Conservation (phyloP, 2,888 invertebrate species). For the Polyommatus iphigenia region DNA sequence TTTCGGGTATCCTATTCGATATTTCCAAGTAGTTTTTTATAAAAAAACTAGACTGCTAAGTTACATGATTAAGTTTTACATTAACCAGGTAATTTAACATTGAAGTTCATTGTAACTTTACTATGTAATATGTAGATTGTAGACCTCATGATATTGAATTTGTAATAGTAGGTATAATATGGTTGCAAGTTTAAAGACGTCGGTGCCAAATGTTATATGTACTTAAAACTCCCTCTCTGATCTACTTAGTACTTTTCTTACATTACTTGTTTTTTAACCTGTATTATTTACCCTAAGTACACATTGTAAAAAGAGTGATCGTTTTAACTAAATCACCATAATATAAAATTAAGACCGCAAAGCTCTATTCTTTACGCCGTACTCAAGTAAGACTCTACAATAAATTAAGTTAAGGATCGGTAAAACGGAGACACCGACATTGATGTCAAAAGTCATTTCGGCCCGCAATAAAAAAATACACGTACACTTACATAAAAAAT, state of each 20-base stretch:
- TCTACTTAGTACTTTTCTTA: too few species aligned
- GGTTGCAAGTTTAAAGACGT: too few species aligned
- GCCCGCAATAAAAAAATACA: conserved; percentile 29
- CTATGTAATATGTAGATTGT: too few species aligned
- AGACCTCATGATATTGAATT: neutral
- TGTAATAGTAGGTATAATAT: neutral
- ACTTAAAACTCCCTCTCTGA: too few species aligned
- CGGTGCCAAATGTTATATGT: neutral
- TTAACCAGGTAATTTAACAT: too few species aligned
- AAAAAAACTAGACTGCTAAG: neutral
- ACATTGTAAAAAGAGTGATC: neutral
- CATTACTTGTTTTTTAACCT: neutral
- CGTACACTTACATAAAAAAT: conserved; percentile 32
- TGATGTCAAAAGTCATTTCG: conserved; percentile 29
- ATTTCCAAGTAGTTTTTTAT: neutral
- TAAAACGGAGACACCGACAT: conserved; percentile 14
- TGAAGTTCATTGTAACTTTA: too few species aligned
- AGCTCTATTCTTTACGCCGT: neutral
- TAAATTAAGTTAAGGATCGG: conserved; percentile 22
- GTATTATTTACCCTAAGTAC: neutral
- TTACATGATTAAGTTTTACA: too few species aligned
- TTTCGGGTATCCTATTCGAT: neutral
- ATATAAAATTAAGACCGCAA: neutral
- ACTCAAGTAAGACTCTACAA: conserved; percentile 4
- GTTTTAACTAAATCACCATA: neutral